Evolutionary conservation across 2,113 vertebrate genomes (phyloP), one percentile per base, ranked within the genome.

Genomic region (Cygnus buccinator): DNA sequence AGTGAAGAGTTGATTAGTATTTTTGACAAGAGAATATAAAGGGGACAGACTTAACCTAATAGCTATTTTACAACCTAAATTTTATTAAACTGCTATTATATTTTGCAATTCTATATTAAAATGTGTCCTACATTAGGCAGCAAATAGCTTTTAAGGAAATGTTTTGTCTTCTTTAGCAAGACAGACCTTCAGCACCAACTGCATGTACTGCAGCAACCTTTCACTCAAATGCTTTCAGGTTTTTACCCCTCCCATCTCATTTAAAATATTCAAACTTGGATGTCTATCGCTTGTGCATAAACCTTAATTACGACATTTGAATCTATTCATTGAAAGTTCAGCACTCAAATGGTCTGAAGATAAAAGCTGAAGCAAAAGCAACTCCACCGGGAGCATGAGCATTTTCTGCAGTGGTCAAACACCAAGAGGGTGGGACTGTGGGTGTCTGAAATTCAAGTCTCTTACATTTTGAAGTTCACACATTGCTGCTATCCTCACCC

Each of bases 341-440:
- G 35, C 16, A 20, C 48, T 78, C 57, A 44, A 35, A 41, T 1
- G 11, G 50, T 43, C 66, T 84, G 39, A 81, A 67, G 39, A 80
- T 9, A 70, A 21, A 70, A 79, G 23, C 6, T 68, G 18, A 39
- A 75, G 73, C 33, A 72, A 87, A 91, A 54, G 13, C 26, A 80
- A 18, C 20, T 70, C 1, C 0, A 55, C 11, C 57, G 59, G 54
- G 26, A 13, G 3, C 52, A 48, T 0, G 0, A 75, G 62, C 18
- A 76, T 52, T 80, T 39, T 37, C 44, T 68, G 44, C 33, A 74
- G 22, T 10, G 54, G 33, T 8, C 12, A 48, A 86, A 61, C 1
- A 19, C 15, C 20, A 43, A 59, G 18, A 35, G 25, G 3, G 0
- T 87, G 62, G n/a, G 29, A 21, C 57, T 37, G 25, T 25, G 20